Percentiles rank a stretch among this genome's conserved stretches.
Conservation (phyloP, 1,140 invertebrate species). For the Musca vetustissima region DNA sequence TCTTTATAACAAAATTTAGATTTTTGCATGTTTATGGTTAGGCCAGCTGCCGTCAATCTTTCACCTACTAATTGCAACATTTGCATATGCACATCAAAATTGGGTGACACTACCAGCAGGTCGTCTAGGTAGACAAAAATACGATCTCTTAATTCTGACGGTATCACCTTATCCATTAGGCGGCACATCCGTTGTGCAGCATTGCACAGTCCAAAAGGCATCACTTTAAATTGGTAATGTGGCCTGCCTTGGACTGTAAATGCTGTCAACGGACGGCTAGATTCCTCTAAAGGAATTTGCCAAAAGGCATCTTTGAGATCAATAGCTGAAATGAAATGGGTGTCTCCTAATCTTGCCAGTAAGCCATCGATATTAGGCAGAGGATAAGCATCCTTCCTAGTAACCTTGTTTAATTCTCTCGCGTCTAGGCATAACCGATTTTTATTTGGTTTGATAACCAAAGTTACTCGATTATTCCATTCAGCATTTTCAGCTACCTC, state of each 20-base stretch:
- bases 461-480: too few relatives aligned
- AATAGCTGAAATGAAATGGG: background rate
- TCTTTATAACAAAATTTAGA: background rate
- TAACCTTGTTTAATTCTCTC: background rate
- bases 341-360: background rate
- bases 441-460: background rate
- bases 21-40: background rate
- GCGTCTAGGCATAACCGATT: too few relatives aligned
- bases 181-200: too few relatives aligned
- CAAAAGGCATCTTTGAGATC: background rate
- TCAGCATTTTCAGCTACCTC: background rate
- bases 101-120: background rate
- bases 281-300: background rate
- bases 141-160: background rate
- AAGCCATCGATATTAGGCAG: constrained; percentile 2
- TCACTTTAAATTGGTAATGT: background rate
- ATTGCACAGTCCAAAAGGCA: too few relatives aligned
- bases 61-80: background rate
- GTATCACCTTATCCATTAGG: background rate
- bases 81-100: background rate
- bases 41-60: background rate
- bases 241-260: background rate
- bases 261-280: background rate
- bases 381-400: background rate
- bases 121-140: background rate